Evolutionary conservation across 2,113 vertebrate genomes (phyloP).

Genomic region (Thunnus thynnus): DNA sequence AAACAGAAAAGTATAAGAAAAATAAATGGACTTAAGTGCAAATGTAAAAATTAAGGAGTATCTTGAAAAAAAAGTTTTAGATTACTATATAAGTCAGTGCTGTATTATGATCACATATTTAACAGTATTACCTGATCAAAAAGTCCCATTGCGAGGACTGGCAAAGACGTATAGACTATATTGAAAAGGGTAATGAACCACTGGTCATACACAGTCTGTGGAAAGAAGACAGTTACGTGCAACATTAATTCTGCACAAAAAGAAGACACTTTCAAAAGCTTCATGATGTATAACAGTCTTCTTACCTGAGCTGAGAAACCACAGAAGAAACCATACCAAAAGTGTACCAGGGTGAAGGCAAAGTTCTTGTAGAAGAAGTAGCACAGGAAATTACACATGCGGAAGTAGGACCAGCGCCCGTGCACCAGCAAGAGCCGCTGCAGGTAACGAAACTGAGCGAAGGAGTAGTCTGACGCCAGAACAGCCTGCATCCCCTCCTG

Average conservation of each 20-base stretch:
- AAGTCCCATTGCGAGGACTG: constrained; percentile 89
- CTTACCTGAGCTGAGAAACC: constrained; percentile 89
- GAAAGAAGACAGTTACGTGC: constrained; percentile 40
- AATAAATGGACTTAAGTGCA: constrained; percentile 17
- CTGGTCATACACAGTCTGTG: constrained; percentile 90
- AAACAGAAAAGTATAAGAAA: constrained; percentile 35
- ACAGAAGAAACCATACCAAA: constrained; percentile 91
- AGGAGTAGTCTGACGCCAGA: constrained; percentile 88
- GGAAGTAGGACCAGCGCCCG: constrained; percentile 88
- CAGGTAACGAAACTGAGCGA: constrained; percentile 87
- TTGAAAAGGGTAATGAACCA: constrained; percentile 92
- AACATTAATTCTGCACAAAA: background rate
- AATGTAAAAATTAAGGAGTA: background rate
- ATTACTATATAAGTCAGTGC: background rate
- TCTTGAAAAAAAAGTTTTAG: background rate
- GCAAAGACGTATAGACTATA: constrained; percentile 89
- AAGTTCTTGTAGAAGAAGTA: constrained; percentile 93
- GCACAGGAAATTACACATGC: constrained; percentile 89
- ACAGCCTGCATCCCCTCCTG: constrained; percentile 89
- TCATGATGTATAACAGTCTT: background rate
- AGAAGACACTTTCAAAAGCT: background rate
- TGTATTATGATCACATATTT: background rate
- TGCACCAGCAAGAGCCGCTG: constrained; percentile 87
- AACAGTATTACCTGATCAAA: constrained; percentile 88
- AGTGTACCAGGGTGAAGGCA: constrained; percentile 88